Conservation (phyloP, 2,888 invertebrate genomes). For the Sthenelais limicola region DNA sequence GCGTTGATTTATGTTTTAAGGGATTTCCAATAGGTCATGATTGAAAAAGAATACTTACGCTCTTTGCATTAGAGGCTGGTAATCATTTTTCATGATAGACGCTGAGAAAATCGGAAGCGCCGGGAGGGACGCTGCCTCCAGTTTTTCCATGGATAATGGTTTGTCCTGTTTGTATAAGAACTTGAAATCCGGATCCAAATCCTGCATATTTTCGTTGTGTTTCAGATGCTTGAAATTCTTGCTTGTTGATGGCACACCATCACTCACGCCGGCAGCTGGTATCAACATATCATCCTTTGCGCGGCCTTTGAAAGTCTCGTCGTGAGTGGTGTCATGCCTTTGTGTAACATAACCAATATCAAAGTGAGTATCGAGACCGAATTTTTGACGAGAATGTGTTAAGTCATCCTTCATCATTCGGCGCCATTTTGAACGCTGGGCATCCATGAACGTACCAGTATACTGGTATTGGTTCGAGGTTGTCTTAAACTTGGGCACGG, state of each 20-base stretch:
- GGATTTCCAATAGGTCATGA: too few species aligned
- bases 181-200: slow-evolving; percentile 52
- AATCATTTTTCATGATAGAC: slow-evolving; percentile 65
- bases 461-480: slow-evolving; percentile 57
- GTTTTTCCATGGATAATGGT: slow-evolving; percentile 48
- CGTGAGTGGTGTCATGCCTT: neutral
- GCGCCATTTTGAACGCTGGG: slow-evolving; percentile 52
- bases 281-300: slow-evolving; percentile 52
- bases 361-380: slow-evolving; percentile 57
- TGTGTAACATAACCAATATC: slow-evolving; percentile 50
- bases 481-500: slow-evolving; percentile 49
- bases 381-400: slow-evolving; percentile 34
- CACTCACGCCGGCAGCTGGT: slow-evolving; percentile 57
- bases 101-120: slow-evolving; percentile 52
- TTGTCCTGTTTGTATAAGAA: slow-evolving; percentile 55
- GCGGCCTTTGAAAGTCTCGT: slow-evolving; percentile 55
- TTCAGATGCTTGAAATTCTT: slow-evolving; percentile 52
- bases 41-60: slow-evolving; percentile 1
- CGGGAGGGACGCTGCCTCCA: neutral
- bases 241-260: slow-evolving; percentile 50
- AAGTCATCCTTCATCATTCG: slow-evolving; percentile 41
- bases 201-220: slow-evolving; percentile 60
- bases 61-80: slow-evolving; percentile 52
- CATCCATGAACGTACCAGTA: slow-evolving; percentile 54
- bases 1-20: too few species aligned